These are phyloP conservation scores for Porites evermanni DNA, from an alignment of 92 coral and sea anemone species.

Conservation along the genomic window DNA sequence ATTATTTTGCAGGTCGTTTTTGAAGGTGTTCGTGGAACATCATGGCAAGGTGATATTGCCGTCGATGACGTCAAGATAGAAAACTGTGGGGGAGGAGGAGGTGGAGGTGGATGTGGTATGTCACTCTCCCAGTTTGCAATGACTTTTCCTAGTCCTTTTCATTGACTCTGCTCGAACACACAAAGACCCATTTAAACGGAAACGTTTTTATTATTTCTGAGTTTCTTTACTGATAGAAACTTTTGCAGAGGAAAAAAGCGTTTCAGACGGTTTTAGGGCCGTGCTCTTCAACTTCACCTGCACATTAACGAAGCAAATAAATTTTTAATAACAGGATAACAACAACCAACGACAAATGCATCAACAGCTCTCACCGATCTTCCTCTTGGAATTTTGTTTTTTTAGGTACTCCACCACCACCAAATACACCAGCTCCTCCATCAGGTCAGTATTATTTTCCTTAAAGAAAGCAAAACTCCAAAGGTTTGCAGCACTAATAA, in stretches of 20 bases:
- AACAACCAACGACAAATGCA: not conserved
- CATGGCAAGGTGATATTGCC: conserved; percentile 51
- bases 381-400: too few species aligned
- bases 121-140: not conserved
- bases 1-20: conserved; percentile 3
- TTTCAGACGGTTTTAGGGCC: too few species aligned
- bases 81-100: conserved; percentile 30
- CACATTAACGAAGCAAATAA: too few species aligned
- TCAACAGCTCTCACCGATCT: not conserved
- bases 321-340: too few species aligned
- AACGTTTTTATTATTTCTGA: too few species aligned
- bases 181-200: too few species aligned
- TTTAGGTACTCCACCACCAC: conserved; percentile 16
- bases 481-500: too few species aligned
- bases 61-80: conserved; percentile 30
- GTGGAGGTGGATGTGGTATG: not conserved
- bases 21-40: conserved; percentile 31
- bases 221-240: too few species aligned
- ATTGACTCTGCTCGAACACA: too few species aligned
- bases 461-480: not conserved
- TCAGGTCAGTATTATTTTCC: not conserved
- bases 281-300: too few species aligned
- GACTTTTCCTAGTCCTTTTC: too few species aligned
- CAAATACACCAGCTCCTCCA: conserved; percentile 13
- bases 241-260: too few species aligned